Evolutionary conservation across 2,888 invertebrate species (phyloP).

Genomic region (Chesias legatella): DNA sequence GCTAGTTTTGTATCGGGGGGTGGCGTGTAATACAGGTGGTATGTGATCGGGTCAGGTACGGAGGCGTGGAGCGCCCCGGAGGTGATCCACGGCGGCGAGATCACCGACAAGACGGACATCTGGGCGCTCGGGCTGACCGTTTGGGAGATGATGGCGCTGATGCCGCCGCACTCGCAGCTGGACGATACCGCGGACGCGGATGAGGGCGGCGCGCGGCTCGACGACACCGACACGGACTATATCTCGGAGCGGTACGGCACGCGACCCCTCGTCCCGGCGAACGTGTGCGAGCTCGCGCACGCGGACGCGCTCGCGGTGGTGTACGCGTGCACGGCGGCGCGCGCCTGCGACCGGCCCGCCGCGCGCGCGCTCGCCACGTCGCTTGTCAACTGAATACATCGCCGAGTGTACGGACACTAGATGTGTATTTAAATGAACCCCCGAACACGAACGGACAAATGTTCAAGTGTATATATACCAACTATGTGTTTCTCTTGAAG

Average conservation of each 20-base stretch:
- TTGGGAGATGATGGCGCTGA: conserved; percentile 90
- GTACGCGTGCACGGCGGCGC: conserved; percentile 83
- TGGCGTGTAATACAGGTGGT: too few species aligned
- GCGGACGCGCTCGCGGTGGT: conserved; percentile 84
- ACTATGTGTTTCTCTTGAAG: too few species aligned
- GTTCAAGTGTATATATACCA: too few species aligned
- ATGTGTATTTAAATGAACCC: too few species aligned
- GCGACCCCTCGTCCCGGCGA: conserved; percentile 84
- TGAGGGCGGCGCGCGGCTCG: conserved; percentile 36
- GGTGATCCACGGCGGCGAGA: conserved; percentile 80
- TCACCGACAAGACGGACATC: conserved; percentile 87
- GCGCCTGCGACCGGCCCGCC: conserved; percentile 59
- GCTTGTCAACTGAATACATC: too few species aligned
- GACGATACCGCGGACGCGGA: conserved; percentile 47
- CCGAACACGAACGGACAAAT: too few species aligned
- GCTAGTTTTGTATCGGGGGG: too few species aligned
- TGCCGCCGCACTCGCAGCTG: conserved; percentile 82
- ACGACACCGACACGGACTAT: conserved; percentile 35
- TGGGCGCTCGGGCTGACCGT: conserved; percentile 89
- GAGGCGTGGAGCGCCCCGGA: conserved; percentile 91
- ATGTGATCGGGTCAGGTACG: too few species aligned
- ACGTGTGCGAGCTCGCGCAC: conserved; percentile 81
- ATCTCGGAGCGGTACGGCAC: conserved; percentile 75
- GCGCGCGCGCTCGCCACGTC: conserved; percentile 44
- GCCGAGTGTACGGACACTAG: too few species aligned